Percentiles rank a stretch among this genome's conserved stretches.
Evolutionary conservation across 2,113 vertebrate species (phyloP).

Genomic region (Chascanopsetta lugubris): DNA sequence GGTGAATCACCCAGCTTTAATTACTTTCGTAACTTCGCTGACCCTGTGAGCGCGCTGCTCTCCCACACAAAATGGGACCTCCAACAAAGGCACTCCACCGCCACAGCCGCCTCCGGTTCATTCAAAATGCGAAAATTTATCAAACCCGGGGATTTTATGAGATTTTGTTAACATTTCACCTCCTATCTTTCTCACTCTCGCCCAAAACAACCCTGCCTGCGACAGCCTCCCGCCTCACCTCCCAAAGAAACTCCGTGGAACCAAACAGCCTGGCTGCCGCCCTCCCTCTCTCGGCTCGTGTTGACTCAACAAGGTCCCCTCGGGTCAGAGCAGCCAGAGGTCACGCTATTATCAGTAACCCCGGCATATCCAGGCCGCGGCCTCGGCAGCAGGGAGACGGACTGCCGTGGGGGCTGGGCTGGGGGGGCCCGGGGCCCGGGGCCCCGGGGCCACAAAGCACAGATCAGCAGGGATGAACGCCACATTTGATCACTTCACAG

Average conservation of each 20-base stretch:
- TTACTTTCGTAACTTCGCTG: conserved; percentile 97
- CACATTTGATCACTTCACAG: conserved; percentile 72
- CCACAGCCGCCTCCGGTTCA: conserved; percentile 70
- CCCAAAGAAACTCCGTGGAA: conserved; percentile 58
- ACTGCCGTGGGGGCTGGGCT: conserved; percentile 21
- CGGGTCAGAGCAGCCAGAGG: conserved; percentile 56
- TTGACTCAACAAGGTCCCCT: conserved; percentile 64
- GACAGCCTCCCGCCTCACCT: conserved; percentile 53
- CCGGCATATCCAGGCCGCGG: conserved; percentile 55
- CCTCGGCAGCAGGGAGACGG: conserved; percentile 40
- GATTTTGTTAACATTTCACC: conserved; percentile 84
- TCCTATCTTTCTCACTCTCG: conserved; percentile 73
- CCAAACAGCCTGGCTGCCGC: conserved; percentile 61
- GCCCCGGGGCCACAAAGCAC: conserved; percentile 46
- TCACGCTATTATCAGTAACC: conserved; percentile 60
- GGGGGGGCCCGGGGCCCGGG: conserved; percentile 19
- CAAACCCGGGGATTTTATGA: conserved; percentile 79
- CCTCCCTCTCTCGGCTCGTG: conserved; percentile 47
- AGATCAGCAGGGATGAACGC: conserved; percentile 63
- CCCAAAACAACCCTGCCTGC: conserved; percentile 45
- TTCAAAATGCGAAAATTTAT: conserved; percentile 80
- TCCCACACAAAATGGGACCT: conserved; percentile 76
- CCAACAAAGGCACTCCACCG: conserved; percentile 79
- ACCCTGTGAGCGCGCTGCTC: conserved; percentile 79
- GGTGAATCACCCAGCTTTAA: conserved; percentile 89